These are phyloP conservation scores for Drosophila jambulina DNA, from an alignment of 1,140 invertebrate species.

Conservation along the genomic window DNA sequence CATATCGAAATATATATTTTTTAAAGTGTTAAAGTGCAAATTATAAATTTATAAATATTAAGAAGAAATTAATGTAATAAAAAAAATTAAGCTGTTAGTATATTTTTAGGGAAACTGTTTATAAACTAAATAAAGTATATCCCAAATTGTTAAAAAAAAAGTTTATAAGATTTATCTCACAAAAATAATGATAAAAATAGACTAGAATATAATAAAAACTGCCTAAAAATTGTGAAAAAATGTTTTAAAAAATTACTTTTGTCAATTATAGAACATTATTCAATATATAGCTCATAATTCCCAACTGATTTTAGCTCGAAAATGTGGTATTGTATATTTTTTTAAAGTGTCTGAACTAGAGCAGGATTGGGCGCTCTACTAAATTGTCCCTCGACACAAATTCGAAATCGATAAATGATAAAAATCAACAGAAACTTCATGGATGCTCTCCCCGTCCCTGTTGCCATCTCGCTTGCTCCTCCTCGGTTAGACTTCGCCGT, in stretches of 20 bases:
- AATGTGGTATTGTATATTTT: not conserved
- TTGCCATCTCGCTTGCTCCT: slow-evolving; percentile 14
- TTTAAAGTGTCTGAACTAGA: not conserved
- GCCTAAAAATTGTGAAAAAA: not conserved
- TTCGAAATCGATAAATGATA: slow-evolving; percentile 85
- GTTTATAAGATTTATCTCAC: too few species aligned
- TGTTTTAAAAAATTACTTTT: not conserved
- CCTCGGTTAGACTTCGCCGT: not conserved
- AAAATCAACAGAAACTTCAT: slow-evolving; percentile 84
- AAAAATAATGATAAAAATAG: not conserved
- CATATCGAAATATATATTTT: too few species aligned
- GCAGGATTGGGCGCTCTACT: slow-evolving; percentile 49
- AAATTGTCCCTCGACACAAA: slow-evolving; percentile 84
- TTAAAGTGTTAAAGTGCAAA: too few species aligned
- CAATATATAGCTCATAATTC: not conserved
- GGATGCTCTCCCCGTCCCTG: slow-evolving; percentile 39
- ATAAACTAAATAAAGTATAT: not conserved
- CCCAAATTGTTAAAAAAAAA: not conserved
- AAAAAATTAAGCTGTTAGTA: too few species aligned
- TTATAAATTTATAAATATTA: too few species aligned
- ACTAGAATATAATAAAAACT: not conserved
- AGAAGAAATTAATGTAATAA: too few species aligned
- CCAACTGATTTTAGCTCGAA: not conserved
- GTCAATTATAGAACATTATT: too few species aligned
- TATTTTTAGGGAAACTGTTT: not conserved